Base-by-base conservation (phyloP, 23 tunicate genomes). In the Botrylloides violaceus region DNA sequence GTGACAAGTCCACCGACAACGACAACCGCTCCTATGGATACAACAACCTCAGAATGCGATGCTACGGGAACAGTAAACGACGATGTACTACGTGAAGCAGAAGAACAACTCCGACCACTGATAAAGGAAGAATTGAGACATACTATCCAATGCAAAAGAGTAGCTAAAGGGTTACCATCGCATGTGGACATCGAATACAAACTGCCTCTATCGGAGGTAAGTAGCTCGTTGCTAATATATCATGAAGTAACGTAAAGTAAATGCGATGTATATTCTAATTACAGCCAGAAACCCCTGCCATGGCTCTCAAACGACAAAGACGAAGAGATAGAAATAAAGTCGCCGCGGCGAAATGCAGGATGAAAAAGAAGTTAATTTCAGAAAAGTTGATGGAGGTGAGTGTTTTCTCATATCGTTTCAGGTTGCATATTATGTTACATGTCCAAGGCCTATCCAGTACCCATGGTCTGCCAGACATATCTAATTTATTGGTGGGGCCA, bases 261-360 rank as follows among this genome's bases (percentile, higher is more conserved):
- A 43, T 15, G 15, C 1, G 58, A 36, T 37, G 37, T 68, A 37
- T 43, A n/a, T 37, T 21, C 7, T 21, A 43, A 9, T 43, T 68
- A 0, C 60, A 68, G 74, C 74, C 74, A 19, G 74, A 68, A 39
- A 68, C 96, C 12, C 83, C 83, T 29, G 87, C 71, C 29, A 81
- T 76, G 2, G 1, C 71, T 4, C 24, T 65, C 21, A 87, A 81
- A 61, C 73, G 87, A 1, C 89, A 82, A 58, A 70, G 87, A 38
- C 58, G 96, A 37, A 47, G 96, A 31, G 87, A 87, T 58, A 81
- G 96, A 58, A 87, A 87, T 65, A 87, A 87, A 81, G 83, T 87
- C 22, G 96, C 96, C 12, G 96, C 96, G 22, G 96, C 96, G 2
- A 87, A 87, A 76, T 87, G 96, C 79, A 66, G 96, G 31, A 80